phyloP scores from a whole-genome alignment of 2,113 vertebrate species.

The Anarrhichthys ocellatus region DNA sequence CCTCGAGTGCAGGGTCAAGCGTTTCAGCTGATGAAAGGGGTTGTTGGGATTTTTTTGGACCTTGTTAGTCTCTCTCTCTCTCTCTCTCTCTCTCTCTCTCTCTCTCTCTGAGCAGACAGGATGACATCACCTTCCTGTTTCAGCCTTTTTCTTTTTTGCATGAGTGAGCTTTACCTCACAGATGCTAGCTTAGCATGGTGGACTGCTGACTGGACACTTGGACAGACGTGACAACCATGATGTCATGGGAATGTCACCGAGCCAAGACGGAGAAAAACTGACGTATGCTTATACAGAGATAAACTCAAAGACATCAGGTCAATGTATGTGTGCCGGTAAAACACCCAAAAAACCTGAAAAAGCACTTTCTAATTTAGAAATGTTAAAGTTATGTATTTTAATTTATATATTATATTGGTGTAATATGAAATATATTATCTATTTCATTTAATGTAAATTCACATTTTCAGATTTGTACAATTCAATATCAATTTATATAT shows the following conservation, averaged over 20 bases:
- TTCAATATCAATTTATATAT: background rate
- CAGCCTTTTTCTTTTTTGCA: background rate
- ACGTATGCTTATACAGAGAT: background rate
- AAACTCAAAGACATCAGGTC: background rate
- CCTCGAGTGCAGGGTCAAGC: constrained; percentile 26
- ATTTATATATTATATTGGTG: background rate
- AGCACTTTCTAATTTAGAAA: background rate
- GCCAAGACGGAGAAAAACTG: constrained; percentile 37
- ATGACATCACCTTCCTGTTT: constrained; percentile 55
- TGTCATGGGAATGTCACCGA: constrained; percentile 32
- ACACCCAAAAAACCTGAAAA: background rate
- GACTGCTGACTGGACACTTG: constrained; percentile 64
- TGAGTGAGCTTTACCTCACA: constrained; percentile 47
- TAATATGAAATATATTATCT: background rate
- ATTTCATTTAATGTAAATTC: background rate
- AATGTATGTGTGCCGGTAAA: background rate
- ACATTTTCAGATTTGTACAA: too few relatives aligned
- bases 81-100: background rate
- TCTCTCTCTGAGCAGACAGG: constrained; percentile 25
- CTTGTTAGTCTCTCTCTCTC: constrained; percentile 5
- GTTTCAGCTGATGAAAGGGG: constrained; percentile 15
- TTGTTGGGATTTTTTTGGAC: constrained; percentile 1
- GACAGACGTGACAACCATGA: constrained; percentile 25
- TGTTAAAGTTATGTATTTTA: too few relatives aligned
- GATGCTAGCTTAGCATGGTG: constrained; percentile 65